These are phyloP conservation scores for Chloromyia formosa DNA, from an alignment of 2,888 invertebrate species.

Conservation along the genomic window DNA sequence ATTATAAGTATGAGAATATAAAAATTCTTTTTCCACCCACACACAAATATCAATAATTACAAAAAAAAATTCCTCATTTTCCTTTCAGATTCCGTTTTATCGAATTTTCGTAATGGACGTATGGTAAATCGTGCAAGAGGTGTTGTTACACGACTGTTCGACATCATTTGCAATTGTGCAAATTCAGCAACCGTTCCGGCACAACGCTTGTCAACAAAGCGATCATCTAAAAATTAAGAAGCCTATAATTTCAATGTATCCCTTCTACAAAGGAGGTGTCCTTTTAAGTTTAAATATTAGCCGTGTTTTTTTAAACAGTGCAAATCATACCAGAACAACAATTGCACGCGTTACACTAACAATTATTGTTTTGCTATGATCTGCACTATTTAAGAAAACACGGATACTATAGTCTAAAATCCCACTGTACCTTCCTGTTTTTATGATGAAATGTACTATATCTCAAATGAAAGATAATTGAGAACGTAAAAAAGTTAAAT, in stretches of 20 bases:
- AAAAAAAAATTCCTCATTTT: not conserved
- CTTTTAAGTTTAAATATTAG: not conserved
- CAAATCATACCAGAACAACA: too few species aligned
- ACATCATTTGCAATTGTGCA: conserved; percentile 72
- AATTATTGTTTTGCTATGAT: too few species aligned
- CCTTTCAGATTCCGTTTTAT: conserved; percentile 51
- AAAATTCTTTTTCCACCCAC: too few species aligned
- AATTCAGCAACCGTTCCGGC: conserved; percentile 69
- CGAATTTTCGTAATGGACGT: conserved; percentile 68
- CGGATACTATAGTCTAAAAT: too few species aligned
- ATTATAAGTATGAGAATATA: too few species aligned
- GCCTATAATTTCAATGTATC: not conserved
- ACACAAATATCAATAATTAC: too few species aligned
- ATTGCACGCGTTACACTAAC: too few species aligned
- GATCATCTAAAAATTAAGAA: conserved; percentile 52
- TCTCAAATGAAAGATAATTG: too few species aligned
- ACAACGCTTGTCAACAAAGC: conserved; percentile 59
- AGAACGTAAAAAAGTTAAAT: too few species aligned
- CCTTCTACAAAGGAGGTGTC: not conserved
- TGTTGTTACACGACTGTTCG: conserved; percentile 70
- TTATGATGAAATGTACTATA: too few species aligned
- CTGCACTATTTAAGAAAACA: too few species aligned
- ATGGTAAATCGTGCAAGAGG: conserved; percentile 69
- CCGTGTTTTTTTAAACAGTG: not conserved
- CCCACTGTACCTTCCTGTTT: too few species aligned